A percentile compares a stretch with the other conserved stretches of the same genome.
phyloP scores from a whole-genome alignment of 2,113 vertebrate genomes.

The Trochalopteron elliotii region DNA sequence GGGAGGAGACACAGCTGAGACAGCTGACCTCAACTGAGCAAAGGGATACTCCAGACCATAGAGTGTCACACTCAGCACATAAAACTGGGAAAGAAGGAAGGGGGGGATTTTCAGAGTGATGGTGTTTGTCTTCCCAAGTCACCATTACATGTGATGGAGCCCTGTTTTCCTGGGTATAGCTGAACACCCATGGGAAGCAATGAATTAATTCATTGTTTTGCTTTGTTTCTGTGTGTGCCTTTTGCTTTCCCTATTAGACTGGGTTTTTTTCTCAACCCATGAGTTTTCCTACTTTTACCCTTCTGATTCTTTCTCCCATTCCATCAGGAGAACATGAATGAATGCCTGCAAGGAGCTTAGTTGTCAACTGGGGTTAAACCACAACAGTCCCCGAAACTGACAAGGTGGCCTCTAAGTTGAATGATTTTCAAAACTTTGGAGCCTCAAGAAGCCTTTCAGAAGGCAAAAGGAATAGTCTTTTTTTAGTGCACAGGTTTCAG shows the following conservation, averaged over 20 bases:
- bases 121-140: not conserved
- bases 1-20: not conserved
- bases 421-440: not conserved
- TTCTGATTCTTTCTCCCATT: not conserved
- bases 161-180: not conserved
- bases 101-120: rapidly evolving
- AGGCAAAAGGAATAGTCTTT: not conserved
- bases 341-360: not conserved
- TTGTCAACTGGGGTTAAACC: not conserved
- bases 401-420: not conserved
- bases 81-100: not conserved
- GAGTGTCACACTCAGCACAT: not conserved
- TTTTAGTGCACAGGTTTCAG: not conserved
- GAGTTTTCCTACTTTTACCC: not conserved
- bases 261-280: not conserved
- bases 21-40: not conserved
- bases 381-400: not conserved
- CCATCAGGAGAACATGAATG: not conserved
- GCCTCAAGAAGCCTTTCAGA: not conserved
- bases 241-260: not conserved
- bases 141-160: not conserved
- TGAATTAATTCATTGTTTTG: not conserved
- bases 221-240: not conserved
- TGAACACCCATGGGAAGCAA: not conserved
- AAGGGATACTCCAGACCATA: not conserved